Conservation (phyloP, 2,888 invertebrate genomes). For the Volucella bombylans region DNA sequence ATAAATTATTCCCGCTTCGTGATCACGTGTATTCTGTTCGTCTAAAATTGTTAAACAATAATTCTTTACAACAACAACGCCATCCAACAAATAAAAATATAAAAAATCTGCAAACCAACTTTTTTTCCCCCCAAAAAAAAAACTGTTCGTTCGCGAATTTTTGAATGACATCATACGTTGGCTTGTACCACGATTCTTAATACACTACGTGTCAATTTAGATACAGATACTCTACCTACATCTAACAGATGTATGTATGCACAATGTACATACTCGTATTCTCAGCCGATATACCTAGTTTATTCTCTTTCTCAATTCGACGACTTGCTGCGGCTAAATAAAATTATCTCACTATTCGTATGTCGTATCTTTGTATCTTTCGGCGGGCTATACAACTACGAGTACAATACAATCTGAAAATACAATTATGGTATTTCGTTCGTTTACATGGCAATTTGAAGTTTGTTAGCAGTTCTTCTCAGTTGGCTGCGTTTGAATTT, state of each 20-base stretch:
- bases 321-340: neutral
- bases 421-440: slow-evolving; percentile 42
- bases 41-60: slow-evolving; percentile 24
- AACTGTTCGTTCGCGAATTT: slow-evolving; percentile 45
- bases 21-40: slow-evolving; percentile 58
- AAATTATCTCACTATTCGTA: neutral
- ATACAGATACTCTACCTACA: slow-evolving; percentile 13
- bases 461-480: neutral
- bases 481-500: neutral
- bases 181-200: slow-evolving; percentile 35
- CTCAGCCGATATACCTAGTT: slow-evolving; percentile 12
- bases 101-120: slow-evolving; percentile 45
- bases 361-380: slow-evolving; percentile 1
- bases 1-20: slow-evolving; percentile 52
- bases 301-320: slow-evolving; percentile 21
- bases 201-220: slow-evolving; percentile 50
- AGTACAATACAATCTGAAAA: neutral
- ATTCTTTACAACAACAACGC: slow-evolving; percentile 33
- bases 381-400: neutral
- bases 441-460: slow-evolving; percentile 11
- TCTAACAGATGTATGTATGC: no score
- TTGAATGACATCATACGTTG: slow-evolving; percentile 70
- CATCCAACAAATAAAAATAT: neutral
- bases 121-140: slow-evolving; percentile 6
- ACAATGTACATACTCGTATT: slow-evolving; percentile 9